Evolutionary conservation across 35 echinoderm and acorn worm species (phyloP).

Genomic region (Amphiura filiformis): DNA sequence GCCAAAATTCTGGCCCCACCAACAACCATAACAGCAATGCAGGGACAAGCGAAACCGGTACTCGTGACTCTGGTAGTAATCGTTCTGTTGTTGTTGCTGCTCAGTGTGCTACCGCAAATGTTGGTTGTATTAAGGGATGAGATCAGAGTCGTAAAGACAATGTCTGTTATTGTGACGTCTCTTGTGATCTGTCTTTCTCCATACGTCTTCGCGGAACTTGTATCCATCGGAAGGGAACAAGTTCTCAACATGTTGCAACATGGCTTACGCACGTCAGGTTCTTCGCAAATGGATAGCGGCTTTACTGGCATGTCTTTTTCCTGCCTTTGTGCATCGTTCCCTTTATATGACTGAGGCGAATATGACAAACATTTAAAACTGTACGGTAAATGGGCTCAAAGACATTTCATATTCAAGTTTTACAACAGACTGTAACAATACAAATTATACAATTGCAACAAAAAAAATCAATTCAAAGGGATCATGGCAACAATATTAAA

Average conservation of each 20-base stretch:
- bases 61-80: background rate
- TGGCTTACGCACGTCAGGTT: no score
- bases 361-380: slow-evolving; percentile 13
- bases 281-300: background rate
- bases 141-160: background rate
- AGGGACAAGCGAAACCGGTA: background rate
- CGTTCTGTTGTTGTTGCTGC: no score
- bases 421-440: no score
- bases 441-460: no score
- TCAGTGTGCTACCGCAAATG: background rate
- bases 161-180: background rate
- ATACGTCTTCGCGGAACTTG: slow-evolving; percentile 7
- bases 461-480: no score
- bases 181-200: background rate
- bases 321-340: background rate
- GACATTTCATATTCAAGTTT: slow-evolving; percentile 7
- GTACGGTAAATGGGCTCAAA: slow-evolving; percentile 19
- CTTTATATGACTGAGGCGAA: slow-evolving; percentile 5
- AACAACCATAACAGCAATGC: background rate
- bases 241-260: no score
- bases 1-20: background rate
- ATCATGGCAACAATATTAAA: no score
- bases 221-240: no score
- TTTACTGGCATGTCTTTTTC: background rate
- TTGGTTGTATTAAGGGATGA: slow-evolving; percentile 17